phyloP scores from a whole-genome alignment of 2,888 invertebrate genomes.

The Geophilus truncorum region DNA sequence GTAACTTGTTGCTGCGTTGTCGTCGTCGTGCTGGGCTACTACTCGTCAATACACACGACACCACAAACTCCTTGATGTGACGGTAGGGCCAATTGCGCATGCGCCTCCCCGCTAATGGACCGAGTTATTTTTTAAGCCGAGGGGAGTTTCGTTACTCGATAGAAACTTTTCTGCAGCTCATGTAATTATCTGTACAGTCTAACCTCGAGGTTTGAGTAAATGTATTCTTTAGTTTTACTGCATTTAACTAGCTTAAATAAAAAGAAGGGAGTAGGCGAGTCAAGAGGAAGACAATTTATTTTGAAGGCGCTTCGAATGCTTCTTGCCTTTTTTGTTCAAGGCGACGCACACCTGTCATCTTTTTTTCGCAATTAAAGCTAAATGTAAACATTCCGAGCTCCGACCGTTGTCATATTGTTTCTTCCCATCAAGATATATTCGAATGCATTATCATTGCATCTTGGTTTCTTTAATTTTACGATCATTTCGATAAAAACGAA shows the following conservation, averaged over 20 bases:
- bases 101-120: not conserved
- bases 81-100: not conserved
- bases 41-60: conserved; percentile 27
- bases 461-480: not conserved
- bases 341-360: conserved; percentile 6
- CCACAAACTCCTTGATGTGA: conserved; percentile 3
- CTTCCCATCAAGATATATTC: not conserved
- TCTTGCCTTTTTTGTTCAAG: not conserved
- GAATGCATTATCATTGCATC: not conserved
- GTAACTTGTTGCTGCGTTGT: not conserved
- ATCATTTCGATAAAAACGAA: not conserved
- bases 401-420: not conserved
- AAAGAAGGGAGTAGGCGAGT: not conserved
- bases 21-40: conserved; percentile 22
- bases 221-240: not conserved
- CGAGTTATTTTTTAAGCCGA: not conserved
- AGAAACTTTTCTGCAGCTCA: not conserved
- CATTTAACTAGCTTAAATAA: not conserved
- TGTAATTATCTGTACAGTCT: not conserved
- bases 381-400: not conserved
- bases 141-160: not conserved
- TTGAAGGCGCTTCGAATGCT: not conserved
- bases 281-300: not conserved
- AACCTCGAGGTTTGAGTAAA: not conserved
- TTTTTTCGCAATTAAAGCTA: not conserved